Percentiles rank a stretch among this genome's conserved stretches.
Conservation (phyloP, 1,140 invertebrate species). For the Camponotus floridanus region DNA sequence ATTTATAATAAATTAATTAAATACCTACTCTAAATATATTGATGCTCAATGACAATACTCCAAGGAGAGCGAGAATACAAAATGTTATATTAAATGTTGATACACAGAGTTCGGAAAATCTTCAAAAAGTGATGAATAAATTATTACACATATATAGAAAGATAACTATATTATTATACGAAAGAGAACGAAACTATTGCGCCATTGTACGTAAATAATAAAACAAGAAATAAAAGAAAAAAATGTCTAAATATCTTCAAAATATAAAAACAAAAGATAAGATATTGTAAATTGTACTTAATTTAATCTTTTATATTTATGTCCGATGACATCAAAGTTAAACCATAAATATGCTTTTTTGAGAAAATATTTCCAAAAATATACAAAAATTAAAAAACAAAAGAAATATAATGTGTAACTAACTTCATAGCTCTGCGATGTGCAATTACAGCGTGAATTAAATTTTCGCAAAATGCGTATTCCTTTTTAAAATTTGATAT, state of each 20-base stretch:
- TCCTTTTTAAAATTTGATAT: constrained; percentile 9
- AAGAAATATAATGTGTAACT: background rate
- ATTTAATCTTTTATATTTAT: background rate
- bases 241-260: background rate
- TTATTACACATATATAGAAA: background rate
- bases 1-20: too few relatives aligned
- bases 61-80: background rate
- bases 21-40: constrained; percentile 48
- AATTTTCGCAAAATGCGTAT: background rate
- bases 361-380: background rate
- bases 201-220: too few relatives aligned
- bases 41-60: constrained; percentile 37
- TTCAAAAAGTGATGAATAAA: background rate
- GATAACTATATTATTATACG: too few relatives aligned
- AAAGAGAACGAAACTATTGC: too few relatives aligned
- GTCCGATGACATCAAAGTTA: background rate
- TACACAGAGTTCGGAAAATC: background rate
- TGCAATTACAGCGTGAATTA: constrained; percentile 23
- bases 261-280: background rate
- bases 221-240: background rate
- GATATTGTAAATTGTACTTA: background rate
- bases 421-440: constrained; percentile 8
- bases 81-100: background rate
- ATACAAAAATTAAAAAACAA: background rate
- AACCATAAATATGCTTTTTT: background rate